Percentiles rank a stretch among this genome's conserved stretches.
phyloP scores from a whole-genome alignment of 2,113 vertebrate species.

The Pachypanchax playfairii region DNA sequence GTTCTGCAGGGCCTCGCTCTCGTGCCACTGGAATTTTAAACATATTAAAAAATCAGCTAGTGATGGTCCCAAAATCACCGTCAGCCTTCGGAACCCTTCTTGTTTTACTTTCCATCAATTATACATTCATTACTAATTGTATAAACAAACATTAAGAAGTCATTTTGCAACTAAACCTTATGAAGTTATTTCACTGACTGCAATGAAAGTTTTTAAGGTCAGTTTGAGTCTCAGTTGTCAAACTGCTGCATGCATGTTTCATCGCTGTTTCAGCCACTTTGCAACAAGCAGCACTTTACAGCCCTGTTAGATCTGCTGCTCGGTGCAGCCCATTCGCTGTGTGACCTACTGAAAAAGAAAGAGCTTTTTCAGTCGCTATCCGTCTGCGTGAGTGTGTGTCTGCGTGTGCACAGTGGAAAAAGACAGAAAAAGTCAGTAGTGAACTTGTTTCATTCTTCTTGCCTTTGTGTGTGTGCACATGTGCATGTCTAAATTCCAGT shows the following conservation, averaged over 20 bases:
- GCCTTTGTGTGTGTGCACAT: conserved; percentile 34
- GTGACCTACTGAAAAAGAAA: conserved; percentile 48
- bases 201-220: background rate
- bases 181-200: background rate
- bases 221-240: background rate
- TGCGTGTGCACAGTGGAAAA: conserved; percentile 33
- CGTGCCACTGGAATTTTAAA: too few species aligned
- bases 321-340: conserved; percentile 21
- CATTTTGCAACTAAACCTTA: too few species aligned
- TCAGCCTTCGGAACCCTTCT: too few species aligned
- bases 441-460: conserved; percentile 39
- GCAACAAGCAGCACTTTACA: conserved; percentile 5
- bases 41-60: too few species aligned
- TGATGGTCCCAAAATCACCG: too few species aligned
- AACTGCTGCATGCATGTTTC: background rate
- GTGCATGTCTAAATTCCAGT: conserved; percentile 68
- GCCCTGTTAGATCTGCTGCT: conserved; percentile 31
- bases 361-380: conserved; percentile 29
- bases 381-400: conserved; percentile 15
- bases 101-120: too few species aligned
- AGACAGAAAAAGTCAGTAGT: conserved; percentile 46
- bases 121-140: too few species aligned
- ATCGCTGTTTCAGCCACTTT: background rate
- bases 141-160: too few species aligned
- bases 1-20: too few species aligned